Conservation (phyloP, 2,113 vertebrate genomes). For the Halichoeres trimaculatus region DNA sequence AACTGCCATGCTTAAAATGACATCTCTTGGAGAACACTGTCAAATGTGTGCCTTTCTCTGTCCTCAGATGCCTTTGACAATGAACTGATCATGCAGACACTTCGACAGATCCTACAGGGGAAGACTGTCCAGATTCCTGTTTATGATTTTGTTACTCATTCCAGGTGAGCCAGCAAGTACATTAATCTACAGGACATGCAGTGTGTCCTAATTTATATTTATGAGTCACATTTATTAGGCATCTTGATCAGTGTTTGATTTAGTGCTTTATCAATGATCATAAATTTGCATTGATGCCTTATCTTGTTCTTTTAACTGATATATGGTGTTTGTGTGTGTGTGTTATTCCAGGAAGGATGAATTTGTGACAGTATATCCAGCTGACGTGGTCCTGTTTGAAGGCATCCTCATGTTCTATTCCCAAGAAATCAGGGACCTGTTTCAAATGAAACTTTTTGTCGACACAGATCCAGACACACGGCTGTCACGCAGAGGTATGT, state of each 20-base stretch:
- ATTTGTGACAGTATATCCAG: constrained; percentile 93
- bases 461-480: constrained; percentile 96
- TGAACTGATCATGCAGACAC: constrained; percentile 92
- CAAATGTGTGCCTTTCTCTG: background rate
- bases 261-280: background rate
- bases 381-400: constrained; percentile 96
- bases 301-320: constrained; percentile 1
- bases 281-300: background rate
- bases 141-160: constrained; percentile 97
- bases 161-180: constrained; percentile 85
- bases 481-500: constrained; percentile 94
- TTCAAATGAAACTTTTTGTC: constrained; percentile 99
- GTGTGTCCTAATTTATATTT: too few species aligned
- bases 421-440: constrained; percentile 95
- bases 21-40: background rate
- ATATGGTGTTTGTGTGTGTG: background rate
- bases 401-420: constrained; percentile 98
- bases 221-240: background rate
- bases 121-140: constrained; percentile 95
- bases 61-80: constrained; percentile 96
- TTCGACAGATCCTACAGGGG: constrained; percentile 90
- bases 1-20: background rate
- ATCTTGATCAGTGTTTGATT: background rate
- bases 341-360: constrained; percentile 90
- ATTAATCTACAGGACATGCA: too few species aligned